These are phyloP conservation scores for Rhinoptilus africanus DNA, from an alignment of 2,113 vertebrate species.

Conservation along the genomic window DNA sequence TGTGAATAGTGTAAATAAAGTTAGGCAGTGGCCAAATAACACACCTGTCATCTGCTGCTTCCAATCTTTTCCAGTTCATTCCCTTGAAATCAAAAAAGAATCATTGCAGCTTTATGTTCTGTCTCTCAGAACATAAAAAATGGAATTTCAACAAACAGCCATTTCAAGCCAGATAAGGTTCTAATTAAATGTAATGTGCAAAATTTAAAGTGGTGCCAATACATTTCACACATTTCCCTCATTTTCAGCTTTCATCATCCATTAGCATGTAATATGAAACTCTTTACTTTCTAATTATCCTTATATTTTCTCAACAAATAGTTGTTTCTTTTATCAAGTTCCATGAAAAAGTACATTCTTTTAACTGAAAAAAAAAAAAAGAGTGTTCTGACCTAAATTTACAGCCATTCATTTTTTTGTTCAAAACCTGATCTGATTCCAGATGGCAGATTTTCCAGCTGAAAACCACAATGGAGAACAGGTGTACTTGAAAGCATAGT, in stretches of 20 bases:
- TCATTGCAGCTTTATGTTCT: background rate
- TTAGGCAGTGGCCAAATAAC: background rate
- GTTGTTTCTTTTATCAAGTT: background rate
- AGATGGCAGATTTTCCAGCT: slow-evolving; percentile 40
- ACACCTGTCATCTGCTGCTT: slow-evolving; percentile 6
- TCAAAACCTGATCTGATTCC: background rate
- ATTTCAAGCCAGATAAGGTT: background rate
- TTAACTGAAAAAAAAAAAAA: background rate
- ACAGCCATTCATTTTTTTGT: background rate
- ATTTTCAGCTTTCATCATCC: background rate
- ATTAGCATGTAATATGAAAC: background rate
- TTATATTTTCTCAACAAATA: background rate
- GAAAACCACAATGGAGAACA: slow-evolving; percentile 35
- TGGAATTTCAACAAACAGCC: background rate
- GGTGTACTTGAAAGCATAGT: slow-evolving; percentile 8
- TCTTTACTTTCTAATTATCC: background rate
- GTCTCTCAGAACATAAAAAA: background rate
- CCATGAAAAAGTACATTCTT: background rate
- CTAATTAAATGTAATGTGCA: background rate
- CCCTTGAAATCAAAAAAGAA: background rate
- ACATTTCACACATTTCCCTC: background rate
- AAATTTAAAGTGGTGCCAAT: background rate
- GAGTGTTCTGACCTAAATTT: background rate
- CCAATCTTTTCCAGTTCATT: slow-evolving; percentile 18
- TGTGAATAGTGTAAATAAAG: background rate